A percentile compares a stretch with the other conserved stretches of the same genome.
Conservation (phyloP, 2,113 vertebrate genomes). For the Gallinago paraguaiae region DNA sequence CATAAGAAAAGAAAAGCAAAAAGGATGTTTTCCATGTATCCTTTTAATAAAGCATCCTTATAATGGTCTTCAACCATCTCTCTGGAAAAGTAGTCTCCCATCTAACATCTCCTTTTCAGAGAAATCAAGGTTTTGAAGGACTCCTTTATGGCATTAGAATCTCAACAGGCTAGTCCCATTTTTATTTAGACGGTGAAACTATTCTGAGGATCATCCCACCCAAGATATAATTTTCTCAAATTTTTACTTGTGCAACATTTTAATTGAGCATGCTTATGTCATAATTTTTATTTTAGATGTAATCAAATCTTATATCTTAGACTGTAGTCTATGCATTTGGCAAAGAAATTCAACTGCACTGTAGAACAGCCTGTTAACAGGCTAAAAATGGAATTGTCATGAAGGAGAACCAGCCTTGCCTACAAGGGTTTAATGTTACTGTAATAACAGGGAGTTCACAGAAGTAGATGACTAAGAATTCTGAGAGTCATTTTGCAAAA, state of each 20-base stretch:
- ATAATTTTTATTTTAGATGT: background rate
- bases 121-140: background rate
- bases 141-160: background rate
- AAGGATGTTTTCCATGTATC: background rate
- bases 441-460: background rate
- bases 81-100: background rate
- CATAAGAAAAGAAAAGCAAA: background rate
- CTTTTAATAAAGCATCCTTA: background rate
- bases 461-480: background rate
- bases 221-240: background rate
- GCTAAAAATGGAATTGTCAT: background rate
- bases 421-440: background rate
- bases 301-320: background rate
- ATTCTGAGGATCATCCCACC: background rate
- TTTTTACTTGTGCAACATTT: background rate
- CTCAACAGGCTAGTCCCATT: background rate
- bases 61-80: background rate
- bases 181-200: background rate
- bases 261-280: background rate
- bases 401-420: background rate
- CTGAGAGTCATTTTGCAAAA: background rate
- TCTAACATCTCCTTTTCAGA: background rate
- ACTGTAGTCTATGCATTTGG: background rate
- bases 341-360: background rate
- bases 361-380: background rate